Conservation (phyloP, 2,797 vertebrate genomes). For the Coilia nasus region DNA sequence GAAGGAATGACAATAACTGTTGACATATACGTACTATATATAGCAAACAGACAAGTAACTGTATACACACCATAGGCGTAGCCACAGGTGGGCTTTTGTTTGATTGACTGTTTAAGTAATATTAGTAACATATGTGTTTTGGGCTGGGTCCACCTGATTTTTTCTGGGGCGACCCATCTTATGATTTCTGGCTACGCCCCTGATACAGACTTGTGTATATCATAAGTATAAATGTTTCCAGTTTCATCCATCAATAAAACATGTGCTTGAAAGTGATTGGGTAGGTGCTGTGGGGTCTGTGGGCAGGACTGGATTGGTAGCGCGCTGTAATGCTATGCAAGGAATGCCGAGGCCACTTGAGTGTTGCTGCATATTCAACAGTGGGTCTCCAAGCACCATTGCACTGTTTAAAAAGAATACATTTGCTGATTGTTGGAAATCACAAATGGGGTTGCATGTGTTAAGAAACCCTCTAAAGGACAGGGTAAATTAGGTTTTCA, state of each 20-base stretch:
- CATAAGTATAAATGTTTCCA: not conserved
- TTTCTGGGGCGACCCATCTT: too few species aligned
- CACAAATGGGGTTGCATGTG: not conserved
- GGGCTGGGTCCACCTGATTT: too few species aligned
- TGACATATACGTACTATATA: too few species aligned
- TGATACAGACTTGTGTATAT: too few species aligned
- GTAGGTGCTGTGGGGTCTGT: not conserved
- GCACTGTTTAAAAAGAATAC: constrained; percentile 12
- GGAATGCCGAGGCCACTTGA: not conserved
- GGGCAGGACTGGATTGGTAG: not conserved
- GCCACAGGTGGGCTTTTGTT: too few species aligned
- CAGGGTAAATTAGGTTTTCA: not conserved
- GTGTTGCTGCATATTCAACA: constrained; percentile 1
- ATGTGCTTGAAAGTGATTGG: not conserved
- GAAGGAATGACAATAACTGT: too few species aligned
- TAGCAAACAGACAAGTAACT: too few species aligned
- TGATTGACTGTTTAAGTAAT: too few species aligned
- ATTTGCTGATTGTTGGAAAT: constrained; percentile 8
- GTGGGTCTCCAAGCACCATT: not conserved
- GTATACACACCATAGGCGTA: too few species aligned
- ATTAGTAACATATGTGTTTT: too few species aligned
- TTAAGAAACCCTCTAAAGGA: constrained; percentile 14
- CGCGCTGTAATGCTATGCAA: not conserved
- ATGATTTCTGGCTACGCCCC: too few species aligned
- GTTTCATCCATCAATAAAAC: not conserved